Base-by-base conservation (phyloP, 2,113 vertebrate genomes). In the Morone chrysops region DNA sequence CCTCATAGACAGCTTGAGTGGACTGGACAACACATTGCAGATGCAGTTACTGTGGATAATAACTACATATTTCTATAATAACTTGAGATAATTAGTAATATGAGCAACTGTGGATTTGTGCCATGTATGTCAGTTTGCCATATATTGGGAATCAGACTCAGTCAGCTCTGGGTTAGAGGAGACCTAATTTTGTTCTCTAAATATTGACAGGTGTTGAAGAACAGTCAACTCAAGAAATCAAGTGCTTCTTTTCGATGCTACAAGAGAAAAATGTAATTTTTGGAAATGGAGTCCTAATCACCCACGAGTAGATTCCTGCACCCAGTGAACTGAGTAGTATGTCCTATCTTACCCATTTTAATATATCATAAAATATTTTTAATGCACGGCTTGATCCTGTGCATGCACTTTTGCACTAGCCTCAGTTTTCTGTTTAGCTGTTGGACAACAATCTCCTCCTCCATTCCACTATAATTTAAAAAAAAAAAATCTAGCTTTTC, bases 11-110 rank as follows among this genome's bases (percentile, higher is more conserved):
- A 65, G 74, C 63, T 66, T 78, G 62, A 80, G 81, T 75, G 67
- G 70, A 76, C 79, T 68, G 72, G 86, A 83, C 83, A 85, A 80
- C 74, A 75, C 62, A 54, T 63, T 81, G 63, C 83, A 86, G 72
- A 66, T 57, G 61, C 63, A 78, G 78, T 90, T 57, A 71, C 41
- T 83, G 67, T 22, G 4, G 54, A 77, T 87, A 90, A 89, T 88
- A 80, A 79, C 65, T 83, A 78, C 84, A 80, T 75, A 82, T 84
- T 86, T 91, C 73, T 80, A 14, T 80, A 81, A 89, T 84, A 87
- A 86, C 70, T 63, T 83, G 25, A 67, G 51, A 72, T 80, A 45
- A 87, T 86, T 87, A 51, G 75, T 71, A 70, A 84, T 65, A 54
- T 41, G 81, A 90, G 67, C 82, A 31, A 31, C 12, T 77, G 82